Conservation (phyloP, 1,140 invertebrate species). For the Drosophila arizonae region DNA sequence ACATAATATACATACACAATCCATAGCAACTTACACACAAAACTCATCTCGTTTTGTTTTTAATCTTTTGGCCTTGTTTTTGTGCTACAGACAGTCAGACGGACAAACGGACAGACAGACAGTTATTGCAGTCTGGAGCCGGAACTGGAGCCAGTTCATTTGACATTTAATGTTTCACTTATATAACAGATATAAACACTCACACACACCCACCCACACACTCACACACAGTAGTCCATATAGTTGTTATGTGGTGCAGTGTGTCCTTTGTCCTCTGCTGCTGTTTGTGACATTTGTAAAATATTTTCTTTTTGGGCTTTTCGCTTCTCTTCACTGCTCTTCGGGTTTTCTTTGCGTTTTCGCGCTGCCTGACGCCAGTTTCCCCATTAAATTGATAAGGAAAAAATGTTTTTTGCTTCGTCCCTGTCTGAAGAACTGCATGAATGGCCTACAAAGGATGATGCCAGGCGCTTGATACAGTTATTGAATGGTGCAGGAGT, state of each 20-base stretch:
- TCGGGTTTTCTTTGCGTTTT: conserved; percentile 9
- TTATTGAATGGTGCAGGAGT: not conserved
- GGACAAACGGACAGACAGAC: conserved; percentile 47
- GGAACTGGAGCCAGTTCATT: conserved; percentile 27
- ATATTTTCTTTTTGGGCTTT: conserved; percentile 25
- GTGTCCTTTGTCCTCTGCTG: conserved; percentile 40
- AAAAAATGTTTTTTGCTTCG: conserved; percentile 36
- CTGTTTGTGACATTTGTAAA: conserved; percentile 74
- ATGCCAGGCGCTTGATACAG: conserved; percentile 59
- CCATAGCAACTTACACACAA: not conserved
- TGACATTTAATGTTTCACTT: conserved; percentile 65
- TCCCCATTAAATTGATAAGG: conserved; percentile 79
- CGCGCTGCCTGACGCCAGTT: conserved; percentile 62
- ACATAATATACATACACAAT: conserved; percentile 19
- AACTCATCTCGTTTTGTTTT: conserved; percentile 59
- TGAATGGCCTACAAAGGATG: conserved; percentile 29
- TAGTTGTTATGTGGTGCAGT: conserved; percentile 57
- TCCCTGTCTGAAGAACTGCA: conserved; percentile 54
- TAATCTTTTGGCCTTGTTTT: conserved; percentile 77
- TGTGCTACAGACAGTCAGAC: conserved; percentile 17
- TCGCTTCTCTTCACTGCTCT: not conserved
- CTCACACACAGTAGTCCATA: conserved; percentile 22
- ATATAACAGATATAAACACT: conserved; percentile 14
- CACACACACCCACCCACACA: conserved; percentile 14
- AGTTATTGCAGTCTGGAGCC: conserved; percentile 70